Evolutionary conservation across 2,888 invertebrate genomes (phyloP).

Genomic region (Drosophila testacea): DNA sequence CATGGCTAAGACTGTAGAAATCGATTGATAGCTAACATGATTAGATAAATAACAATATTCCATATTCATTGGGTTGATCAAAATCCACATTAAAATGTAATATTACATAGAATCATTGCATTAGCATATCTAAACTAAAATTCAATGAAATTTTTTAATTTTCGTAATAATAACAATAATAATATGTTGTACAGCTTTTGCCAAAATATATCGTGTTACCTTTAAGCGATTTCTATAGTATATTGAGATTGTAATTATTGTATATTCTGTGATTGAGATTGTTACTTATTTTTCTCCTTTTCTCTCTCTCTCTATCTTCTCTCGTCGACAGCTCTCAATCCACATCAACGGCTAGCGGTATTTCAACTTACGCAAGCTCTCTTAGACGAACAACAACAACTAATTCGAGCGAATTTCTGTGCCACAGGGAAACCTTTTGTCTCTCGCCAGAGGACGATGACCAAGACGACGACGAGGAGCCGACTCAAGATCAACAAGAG

Average conservation of each 20-base stretch:
- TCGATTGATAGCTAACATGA: constrained; percentile 4
- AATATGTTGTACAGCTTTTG: neutral
- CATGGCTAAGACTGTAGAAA: constrained; percentile 25
- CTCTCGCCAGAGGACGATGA: constrained; percentile 83
- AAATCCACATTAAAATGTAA: constrained; percentile 3
- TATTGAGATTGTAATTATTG: constrained; percentile 8
- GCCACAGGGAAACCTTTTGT: constrained; percentile 85
- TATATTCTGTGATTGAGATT: neutral
- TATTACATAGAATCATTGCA: constrained; percentile 8
- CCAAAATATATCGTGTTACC: neutral
- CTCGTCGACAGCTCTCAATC: constrained; percentile 82
- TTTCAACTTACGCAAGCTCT: constrained; percentile 85
- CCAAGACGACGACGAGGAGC: constrained; percentile 62
- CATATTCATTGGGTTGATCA: constrained; percentile 7
- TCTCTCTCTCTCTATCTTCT: neutral
- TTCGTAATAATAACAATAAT: neutral
- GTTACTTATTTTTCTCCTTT: neutral
- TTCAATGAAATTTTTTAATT: constrained; percentile 5
- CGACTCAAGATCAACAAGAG: constrained; percentile 35
- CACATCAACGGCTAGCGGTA: constrained; percentile 84
- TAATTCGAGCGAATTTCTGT: constrained; percentile 85
- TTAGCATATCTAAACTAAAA: constrained; percentile 1
- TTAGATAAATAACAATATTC: neutral
- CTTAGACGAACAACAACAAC: constrained; percentile 83
- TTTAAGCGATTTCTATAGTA: constrained; percentile 21